phyloP scores from a whole-genome alignment of 92 coral and sea anemone genomes.

The Pocillopora grandis region DNA sequence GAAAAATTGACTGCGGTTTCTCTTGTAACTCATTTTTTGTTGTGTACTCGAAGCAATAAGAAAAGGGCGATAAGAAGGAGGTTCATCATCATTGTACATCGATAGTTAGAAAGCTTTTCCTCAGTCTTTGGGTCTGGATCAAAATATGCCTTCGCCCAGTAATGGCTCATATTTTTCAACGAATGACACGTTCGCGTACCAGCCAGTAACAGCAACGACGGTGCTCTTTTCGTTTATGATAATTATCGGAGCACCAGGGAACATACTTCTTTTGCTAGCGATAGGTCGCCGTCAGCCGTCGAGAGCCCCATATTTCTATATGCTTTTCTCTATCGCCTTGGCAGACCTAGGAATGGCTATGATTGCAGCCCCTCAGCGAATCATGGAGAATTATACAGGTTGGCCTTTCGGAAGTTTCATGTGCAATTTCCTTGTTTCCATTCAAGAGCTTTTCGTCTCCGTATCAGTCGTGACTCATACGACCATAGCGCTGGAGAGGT shows the following conservation, averaged over 20 bases:
- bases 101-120: no score
- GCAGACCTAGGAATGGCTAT: constrained; percentile 73
- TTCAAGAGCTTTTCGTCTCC: constrained; percentile 67
- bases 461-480: constrained; percentile 76
- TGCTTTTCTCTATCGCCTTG: constrained; percentile 63
- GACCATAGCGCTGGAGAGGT: constrained; percentile 70
- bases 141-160: not conserved
- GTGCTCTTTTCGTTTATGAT: constrained; percentile 58
- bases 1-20: no score
- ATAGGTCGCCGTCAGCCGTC: constrained; percentile 55
- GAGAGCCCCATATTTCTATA: constrained; percentile 63
- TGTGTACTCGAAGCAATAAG: no score
- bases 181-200: not conserved
- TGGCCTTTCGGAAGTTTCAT: constrained; percentile 72
- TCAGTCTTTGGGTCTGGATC: not conserved
- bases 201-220: constrained; percentile 27
- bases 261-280: constrained; percentile 58
- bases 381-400: constrained; percentile 60
- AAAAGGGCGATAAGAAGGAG: no score
- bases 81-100: no score
- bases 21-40: no score
- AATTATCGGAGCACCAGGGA: constrained; percentile 64
- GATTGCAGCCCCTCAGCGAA: constrained; percentile 69
- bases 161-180: not conserved
- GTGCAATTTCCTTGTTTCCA: constrained; percentile 58